These are phyloP conservation scores for Glossophaga mutica DNA, from an alignment of 2,797 vertebrate species.

Conservation along the genomic window DNA sequence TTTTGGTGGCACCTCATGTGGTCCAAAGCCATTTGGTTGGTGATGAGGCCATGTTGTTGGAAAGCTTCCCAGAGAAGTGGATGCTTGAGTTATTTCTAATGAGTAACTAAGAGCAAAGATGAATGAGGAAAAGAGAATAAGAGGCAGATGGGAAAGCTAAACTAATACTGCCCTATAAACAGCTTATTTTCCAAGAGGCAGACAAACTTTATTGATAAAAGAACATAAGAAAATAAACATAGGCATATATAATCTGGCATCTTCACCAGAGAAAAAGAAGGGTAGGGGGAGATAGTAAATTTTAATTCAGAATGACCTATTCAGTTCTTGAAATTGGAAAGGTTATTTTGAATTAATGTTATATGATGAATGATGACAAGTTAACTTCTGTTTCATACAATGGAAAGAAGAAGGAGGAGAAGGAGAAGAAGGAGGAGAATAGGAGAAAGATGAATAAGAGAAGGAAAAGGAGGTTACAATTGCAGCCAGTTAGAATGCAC, in stretches of 20 bases:
- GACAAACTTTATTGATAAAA: neutral
- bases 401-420: neutral
- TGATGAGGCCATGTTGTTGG: neutral
- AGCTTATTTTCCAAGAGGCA: neutral
- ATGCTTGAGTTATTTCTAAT: neutral
- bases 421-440: too few species aligned
- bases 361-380: fast-evolving
- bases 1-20: neutral
- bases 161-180: too few species aligned
- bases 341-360: neutral
- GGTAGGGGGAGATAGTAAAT: fast-evolving
- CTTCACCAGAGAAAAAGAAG: neutral
- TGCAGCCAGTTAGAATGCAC: too few species aligned
- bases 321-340: neutral
- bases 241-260: neutral
- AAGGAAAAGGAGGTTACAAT: neutral
- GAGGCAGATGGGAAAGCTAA: neutral
- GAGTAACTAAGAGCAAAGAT: neutral
- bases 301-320: neutral
- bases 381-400: too few species aligned
- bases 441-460: neutral
- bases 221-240: neutral
- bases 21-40: neutral
- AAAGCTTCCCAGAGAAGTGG: neutral
- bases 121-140: too few species aligned